A percentile compares a stretch with the other conserved stretches of the same genome.
phyloP scores from a whole-genome alignment of 2,888 invertebrate genomes.

The Sympetrum striolatum region DNA sequence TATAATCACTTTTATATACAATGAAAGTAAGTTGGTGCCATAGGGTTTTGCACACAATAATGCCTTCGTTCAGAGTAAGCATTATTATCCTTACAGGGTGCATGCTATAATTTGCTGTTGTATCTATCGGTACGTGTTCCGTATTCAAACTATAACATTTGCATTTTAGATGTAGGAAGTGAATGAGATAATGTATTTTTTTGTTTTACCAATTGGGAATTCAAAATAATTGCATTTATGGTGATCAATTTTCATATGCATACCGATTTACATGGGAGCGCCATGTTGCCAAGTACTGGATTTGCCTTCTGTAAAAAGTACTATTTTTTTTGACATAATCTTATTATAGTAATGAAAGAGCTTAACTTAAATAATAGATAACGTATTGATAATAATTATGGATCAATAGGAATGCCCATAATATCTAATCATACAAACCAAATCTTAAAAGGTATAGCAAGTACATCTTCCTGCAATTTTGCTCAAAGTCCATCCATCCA shows the following conservation, averaged over 20 bases:
- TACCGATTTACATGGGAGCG: slow-evolving; percentile 27
- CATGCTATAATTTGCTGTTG: slow-evolving; percentile 41
- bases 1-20: background rate
- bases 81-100: slow-evolving; percentile 40
- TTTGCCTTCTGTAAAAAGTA: slow-evolving; percentile 39
- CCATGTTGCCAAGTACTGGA: slow-evolving; percentile 42
- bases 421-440: slow-evolving; percentile 30
- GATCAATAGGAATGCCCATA: slow-evolving; percentile 19
- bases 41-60: slow-evolving; percentile 32
- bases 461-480: slow-evolving; percentile 40
- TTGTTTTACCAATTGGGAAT: slow-evolving; percentile 30
- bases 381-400: slow-evolving; percentile 35
- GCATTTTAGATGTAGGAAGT: slow-evolving; percentile 13
- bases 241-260: slow-evolving; percentile 33
- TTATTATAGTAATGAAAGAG: slow-evolving; percentile 30
- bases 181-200: slow-evolving; percentile 36
- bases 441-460: slow-evolving; percentile 19
- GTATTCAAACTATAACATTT: slow-evolving; percentile 25
- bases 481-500: slow-evolving; percentile 42
- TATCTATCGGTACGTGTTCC: slow-evolving; percentile 42
- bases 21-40: slow-evolving; percentile 23
- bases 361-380: slow-evolving; percentile 23
- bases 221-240: slow-evolving; percentile 9
- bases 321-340: slow-evolving; percentile 38
- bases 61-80: slow-evolving; percentile 26